Conservation (phyloP, 2,797 vertebrate genomes). For the Cheirogaleus major region DNA sequence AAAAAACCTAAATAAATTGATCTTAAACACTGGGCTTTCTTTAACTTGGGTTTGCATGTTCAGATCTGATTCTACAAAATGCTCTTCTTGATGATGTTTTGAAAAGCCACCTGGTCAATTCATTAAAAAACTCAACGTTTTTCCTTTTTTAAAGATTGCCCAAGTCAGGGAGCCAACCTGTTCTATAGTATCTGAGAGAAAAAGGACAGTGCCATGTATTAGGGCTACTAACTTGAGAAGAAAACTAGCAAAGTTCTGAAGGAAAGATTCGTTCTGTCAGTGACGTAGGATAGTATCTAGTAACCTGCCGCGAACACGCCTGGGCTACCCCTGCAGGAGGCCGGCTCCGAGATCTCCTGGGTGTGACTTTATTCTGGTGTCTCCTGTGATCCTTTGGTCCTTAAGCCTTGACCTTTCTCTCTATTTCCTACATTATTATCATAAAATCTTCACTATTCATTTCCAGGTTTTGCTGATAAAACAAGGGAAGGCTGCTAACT, state of each 20-base stretch:
- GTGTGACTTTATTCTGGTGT: background rate
- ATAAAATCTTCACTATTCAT: background rate
- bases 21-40: background rate
- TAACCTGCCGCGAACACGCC: background rate
- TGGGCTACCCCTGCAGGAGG: too few relatives aligned
- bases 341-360: background rate
- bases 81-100: background rate
- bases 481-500: conserved; percentile 74
- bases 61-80: background rate
- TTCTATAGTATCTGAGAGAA: background rate
- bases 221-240: background rate
- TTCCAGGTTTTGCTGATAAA: conserved; percentile 56
- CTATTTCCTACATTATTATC: background rate
- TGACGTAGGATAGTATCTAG: background rate
- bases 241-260: background rate
- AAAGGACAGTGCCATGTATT: background rate
- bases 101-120: background rate
- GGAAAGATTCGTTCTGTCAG: background rate
- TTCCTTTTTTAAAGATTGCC: background rate
- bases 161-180: background rate
- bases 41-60: background rate
- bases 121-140: background rate
- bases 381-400: background rate
- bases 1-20: background rate
- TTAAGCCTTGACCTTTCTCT: background rate